Evolutionary conservation across 2,113 vertebrate genomes (phyloP), one percentile per base, ranked within the genome.

Genomic region (Esox niger): DNA sequence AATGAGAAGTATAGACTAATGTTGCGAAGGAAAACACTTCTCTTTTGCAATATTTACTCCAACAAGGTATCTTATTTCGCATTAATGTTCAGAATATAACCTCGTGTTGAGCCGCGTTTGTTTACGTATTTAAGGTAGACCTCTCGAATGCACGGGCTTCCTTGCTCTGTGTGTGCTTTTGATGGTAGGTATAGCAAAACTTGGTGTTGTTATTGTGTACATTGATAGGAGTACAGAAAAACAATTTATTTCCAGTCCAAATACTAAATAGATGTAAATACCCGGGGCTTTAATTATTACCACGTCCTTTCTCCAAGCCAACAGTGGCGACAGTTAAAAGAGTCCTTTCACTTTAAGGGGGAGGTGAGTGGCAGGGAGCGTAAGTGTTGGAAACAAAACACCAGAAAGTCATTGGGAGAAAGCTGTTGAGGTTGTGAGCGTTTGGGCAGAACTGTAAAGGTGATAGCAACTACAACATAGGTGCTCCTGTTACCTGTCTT

Each of bases 261-360:
- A 33, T 1, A 57, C 27, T 4, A 13, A 23, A 33, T 61, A 21
- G 59, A 61, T 17, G n/a, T n/a, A 32, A n/a, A 31, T 43, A 17
- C 38, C 13, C 38, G 38, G 38, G 20, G n/a, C n/a, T 8, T 27
- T 57, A 21, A 29, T 23, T n/a, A 32, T 33, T 32, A 32, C 33
- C 9, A 17, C 10, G 2, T 33, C 43, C 10, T n/a, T 7, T 2
- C 54, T 6, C 5, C 64, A 87, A 61, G 59, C 26, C 7, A 27
- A 17, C 27, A 20, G 30, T 27, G 15, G 30, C 30, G 58, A 30
- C 20, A 21, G 58, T 29, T 6, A 61, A 87, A 82, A 62, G 70
- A 23, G 87, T 69, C 83, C 90, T 89, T 86, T 89, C 87, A 87
- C 91, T 92, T 92, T 92, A 92, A 92, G 91, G 82, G 91, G 90